phyloP scores from a whole-genome alignment of 1,140 invertebrate genomes.

The Antheraea pernyi region DNA sequence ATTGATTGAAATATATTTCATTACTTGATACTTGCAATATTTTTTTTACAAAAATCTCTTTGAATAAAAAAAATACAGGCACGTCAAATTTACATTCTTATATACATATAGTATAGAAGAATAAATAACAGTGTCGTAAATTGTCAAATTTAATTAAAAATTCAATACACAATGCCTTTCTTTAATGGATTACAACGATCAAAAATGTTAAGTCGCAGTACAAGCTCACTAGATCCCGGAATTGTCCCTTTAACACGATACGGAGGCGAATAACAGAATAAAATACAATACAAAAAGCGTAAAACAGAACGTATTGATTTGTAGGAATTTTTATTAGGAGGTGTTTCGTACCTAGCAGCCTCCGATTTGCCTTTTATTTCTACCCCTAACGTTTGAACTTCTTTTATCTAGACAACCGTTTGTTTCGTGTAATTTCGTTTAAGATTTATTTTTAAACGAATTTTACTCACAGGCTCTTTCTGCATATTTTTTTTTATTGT shows the following conservation, averaged over 20 bases:
- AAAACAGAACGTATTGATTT: constrained; percentile 75
- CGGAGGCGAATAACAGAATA: constrained; percentile 70
- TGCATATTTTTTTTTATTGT: too few species aligned
- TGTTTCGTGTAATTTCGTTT: neutral
- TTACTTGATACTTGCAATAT: too few species aligned
- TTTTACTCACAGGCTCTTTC: too few species aligned
- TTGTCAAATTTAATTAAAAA: too few species aligned
- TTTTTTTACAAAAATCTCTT: too few species aligned
- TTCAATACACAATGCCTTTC: neutral
- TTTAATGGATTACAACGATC: constrained; percentile 28
- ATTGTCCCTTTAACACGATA: constrained; percentile 75
- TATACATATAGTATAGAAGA: too few species aligned
- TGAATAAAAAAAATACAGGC: too few species aligned
- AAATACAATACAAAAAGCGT: constrained; percentile 75
- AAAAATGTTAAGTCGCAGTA: constrained; percentile 31
- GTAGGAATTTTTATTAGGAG: constrained; percentile 76
- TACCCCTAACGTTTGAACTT: constrained; percentile 27
- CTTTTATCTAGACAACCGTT: neutral
- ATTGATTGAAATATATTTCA: too few species aligned
- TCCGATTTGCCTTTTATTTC: constrained; percentile 47
- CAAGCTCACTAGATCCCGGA: constrained; percentile 50
- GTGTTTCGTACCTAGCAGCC: constrained; percentile 48
- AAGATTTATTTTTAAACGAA: neutral
- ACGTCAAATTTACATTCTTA: too few species aligned
- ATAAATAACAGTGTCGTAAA: too few species aligned